phyloP scores from a whole-genome alignment of 2,113 vertebrate genomes.

The Cinclus cinclus region DNA sequence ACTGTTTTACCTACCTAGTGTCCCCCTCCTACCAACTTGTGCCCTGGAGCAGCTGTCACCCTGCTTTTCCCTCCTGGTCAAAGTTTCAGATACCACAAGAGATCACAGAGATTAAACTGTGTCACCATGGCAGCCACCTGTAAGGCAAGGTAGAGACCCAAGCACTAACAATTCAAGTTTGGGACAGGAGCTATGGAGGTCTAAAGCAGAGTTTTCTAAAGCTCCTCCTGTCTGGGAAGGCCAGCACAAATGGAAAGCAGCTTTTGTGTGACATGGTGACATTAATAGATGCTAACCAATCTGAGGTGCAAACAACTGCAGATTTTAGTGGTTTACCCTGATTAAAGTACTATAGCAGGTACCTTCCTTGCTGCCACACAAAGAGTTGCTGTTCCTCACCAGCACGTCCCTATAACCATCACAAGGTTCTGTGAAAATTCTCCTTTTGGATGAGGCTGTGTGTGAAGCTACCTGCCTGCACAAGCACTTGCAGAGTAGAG shows the following conservation, averaged over 20 bases:
- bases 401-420: background rate
- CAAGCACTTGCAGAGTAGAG: background rate
- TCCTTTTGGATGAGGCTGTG: background rate
- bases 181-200: background rate
- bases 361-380: background rate
- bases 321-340: background rate
- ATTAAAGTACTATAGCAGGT: background rate
- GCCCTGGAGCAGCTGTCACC: background rate
- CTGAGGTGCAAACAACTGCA: background rate
- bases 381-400: background rate
- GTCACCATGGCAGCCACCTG: background rate
- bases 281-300: background rate
- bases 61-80: background rate
- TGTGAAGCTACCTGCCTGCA: background rate
- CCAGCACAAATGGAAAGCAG: background rate
- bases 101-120: background rate
- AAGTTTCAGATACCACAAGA: background rate
- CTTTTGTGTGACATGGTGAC: background rate
- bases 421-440: background rate
- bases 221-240: background rate
- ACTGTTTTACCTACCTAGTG: background rate
- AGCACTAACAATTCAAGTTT: background rate
- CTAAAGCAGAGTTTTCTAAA: background rate
- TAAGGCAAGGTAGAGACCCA: background rate
- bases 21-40: background rate